Evolutionary conservation across 2,888 invertebrate genomes (phyloP).

Genomic region (Acleris cristana): DNA sequence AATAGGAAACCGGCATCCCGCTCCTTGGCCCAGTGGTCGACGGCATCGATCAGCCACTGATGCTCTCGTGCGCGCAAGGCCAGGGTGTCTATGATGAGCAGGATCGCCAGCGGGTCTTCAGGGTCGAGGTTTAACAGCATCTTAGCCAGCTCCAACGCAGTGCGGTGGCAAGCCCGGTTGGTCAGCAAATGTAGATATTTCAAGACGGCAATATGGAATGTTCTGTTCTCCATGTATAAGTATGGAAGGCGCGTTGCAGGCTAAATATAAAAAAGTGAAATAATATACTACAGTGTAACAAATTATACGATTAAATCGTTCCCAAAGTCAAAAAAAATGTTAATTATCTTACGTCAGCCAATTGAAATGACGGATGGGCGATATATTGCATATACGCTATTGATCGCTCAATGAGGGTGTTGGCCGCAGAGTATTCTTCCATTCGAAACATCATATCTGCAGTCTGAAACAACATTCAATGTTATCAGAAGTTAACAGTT

Average conservation of each 20-base stretch:
- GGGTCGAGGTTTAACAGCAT: conserved; percentile 90
- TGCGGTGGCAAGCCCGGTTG: conserved; percentile 91
- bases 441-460: conserved; percentile 53
- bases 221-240: conserved; percentile 60
- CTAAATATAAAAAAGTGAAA: conserved; percentile 48
- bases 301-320: not conserved
- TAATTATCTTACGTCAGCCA: conserved; percentile 55
- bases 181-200: conserved; percentile 90
- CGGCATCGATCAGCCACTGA: conserved; percentile 84
- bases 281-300: not conserved
- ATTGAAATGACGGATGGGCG: conserved; percentile 57
- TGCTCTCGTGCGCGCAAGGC: conserved; percentile 90
- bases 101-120: conserved; percentile 89
- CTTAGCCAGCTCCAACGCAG: conserved; percentile 93
- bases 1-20: conserved; percentile 54
- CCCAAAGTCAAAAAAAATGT: not conserved
- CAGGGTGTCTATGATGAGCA: conserved; percentile 91
- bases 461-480: conserved; percentile 47
- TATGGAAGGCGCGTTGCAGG: conserved; percentile 58
- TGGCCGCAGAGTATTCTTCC: conserved; percentile 54
- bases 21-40: conserved; percentile 50
- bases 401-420: conserved; percentile 51
- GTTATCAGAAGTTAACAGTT: no score
- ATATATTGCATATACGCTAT: conserved; percentile 58
- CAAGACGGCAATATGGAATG: conserved; percentile 86